phyloP scores from a whole-genome alignment of 2,797 vertebrate species.

The Tapirus indicus region DNA sequence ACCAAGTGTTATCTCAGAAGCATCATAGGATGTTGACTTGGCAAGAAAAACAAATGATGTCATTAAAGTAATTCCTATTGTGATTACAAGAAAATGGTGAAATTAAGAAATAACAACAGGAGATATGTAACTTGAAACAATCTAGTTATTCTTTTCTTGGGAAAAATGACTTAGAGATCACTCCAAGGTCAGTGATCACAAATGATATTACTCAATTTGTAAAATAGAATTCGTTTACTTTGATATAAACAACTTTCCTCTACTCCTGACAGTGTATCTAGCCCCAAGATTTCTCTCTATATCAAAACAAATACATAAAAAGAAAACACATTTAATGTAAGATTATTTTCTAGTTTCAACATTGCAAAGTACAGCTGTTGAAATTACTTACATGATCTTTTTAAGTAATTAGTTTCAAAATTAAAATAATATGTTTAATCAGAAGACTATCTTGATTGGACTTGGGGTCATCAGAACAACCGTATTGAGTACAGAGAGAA shows the following conservation, averaged over 20 bases:
- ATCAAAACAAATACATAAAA: background rate
- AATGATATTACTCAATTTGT: background rate
- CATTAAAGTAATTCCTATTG: conserved; percentile 24
- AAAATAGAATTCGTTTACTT: background rate
- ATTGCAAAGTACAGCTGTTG: background rate
- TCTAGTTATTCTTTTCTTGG: background rate
- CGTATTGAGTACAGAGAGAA: background rate
- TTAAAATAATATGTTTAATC: background rate
- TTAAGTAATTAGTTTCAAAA: background rate
- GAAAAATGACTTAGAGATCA: background rate
- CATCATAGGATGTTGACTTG: background rate
- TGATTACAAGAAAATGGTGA: background rate
- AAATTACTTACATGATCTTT: background rate
- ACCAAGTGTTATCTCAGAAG: background rate
- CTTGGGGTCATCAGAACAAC: background rate
- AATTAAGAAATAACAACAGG: background rate
- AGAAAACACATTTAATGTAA: background rate
- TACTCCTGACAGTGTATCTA: background rate
- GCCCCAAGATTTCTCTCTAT: background rate
- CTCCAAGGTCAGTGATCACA: background rate
- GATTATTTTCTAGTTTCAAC: conserved; percentile 32
- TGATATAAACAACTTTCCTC: background rate
- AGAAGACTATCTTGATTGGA: background rate
- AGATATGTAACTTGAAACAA: conserved; percentile 37
- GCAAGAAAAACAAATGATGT: background rate